Conservation (phyloP, 1,140 invertebrate genomes). For the Dendrolimus kikuchii region DNA sequence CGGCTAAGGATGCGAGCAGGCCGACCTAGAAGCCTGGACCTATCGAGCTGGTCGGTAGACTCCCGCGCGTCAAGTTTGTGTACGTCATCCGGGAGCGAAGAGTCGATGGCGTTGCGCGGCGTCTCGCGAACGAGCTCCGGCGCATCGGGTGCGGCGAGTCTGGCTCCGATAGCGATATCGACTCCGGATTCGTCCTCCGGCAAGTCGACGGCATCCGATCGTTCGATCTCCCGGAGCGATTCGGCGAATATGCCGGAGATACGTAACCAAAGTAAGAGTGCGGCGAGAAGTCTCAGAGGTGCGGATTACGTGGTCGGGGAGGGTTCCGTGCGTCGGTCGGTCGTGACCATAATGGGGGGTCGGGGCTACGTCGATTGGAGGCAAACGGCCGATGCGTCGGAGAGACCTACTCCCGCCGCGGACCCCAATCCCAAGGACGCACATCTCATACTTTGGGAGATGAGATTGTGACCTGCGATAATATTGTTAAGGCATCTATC, state of each 20-base stretch:
- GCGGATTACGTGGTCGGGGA: slow-evolving; percentile 64
- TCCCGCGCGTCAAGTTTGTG: slow-evolving; percentile 87
- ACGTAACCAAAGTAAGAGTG: slow-evolving; percentile 20
- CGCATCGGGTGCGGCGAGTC: slow-evolving; percentile 74
- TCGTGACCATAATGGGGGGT: slow-evolving; percentile 90
- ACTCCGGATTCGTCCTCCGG: slow-evolving; percentile 51
- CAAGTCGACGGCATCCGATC: slow-evolving; percentile 49
- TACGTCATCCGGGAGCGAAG: slow-evolving; percentile 86
- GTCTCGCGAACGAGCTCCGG: slow-evolving; percentile 82
- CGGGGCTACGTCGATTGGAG: slow-evolving; percentile 90
- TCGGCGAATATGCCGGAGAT: slow-evolving; percentile 37
- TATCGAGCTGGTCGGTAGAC: slow-evolving; percentile 91
- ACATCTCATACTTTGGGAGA: slow-evolving; percentile 92
- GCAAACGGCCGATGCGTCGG: slow-evolving; percentile 76
- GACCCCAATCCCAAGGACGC: slow-evolving; percentile 77
- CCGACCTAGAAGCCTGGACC: slow-evolving; percentile 84
- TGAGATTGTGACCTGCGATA: slow-evolving; percentile 80
- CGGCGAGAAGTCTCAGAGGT: slow-evolving; percentile 46
- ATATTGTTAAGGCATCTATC: not conserved
- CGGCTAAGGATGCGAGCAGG: slow-evolving; percentile 85
- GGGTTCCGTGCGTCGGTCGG: slow-evolving; percentile 77
- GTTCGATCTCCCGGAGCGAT: slow-evolving; percentile 53
- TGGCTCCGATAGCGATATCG: slow-evolving; percentile 42
- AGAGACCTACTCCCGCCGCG: slow-evolving; percentile 54
- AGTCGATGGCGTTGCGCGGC: slow-evolving; percentile 80